A percentile compares a stretch with the other conserved stretches of the same genome.
phyloP scores from a whole-genome alignment of 2,888 invertebrate species.

The Caenorhabditis plicata region DNA sequence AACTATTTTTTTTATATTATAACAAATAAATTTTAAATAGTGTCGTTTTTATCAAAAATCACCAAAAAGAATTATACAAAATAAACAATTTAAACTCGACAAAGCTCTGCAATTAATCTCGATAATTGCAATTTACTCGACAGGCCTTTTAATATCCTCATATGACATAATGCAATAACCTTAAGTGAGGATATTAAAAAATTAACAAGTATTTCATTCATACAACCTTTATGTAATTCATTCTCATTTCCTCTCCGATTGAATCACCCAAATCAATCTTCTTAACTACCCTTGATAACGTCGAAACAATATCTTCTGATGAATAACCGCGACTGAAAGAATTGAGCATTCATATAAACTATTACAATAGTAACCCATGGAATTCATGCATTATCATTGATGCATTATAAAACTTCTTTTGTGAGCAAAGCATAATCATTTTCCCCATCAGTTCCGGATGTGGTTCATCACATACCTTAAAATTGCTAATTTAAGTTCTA shows the following conservation, averaged over 20 bases:
- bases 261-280: conserved; percentile 79
- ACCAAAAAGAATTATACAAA: neutral
- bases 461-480: conserved; percentile 91
- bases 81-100: conserved; percentile 66
- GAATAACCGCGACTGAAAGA: conserved; percentile 80
- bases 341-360: neutral
- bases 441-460: conserved; percentile 88
- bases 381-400: conserved; percentile 76
- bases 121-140: conserved; percentile 83
- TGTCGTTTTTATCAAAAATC: neutral
- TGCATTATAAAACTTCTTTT: conserved; percentile 71
- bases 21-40: neutral
- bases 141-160: conserved; percentile 86
- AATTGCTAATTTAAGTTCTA: neutral
- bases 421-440: conserved; percentile 83
- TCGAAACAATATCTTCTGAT: conserved; percentile 91
- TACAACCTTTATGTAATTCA: conserved; percentile 82
- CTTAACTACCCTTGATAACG: conserved; percentile 90
- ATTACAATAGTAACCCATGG: conserved; percentile 71
- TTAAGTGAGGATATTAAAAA: conserved; percentile 64
- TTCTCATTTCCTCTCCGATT: conserved; percentile 79
- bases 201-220: conserved; percentile 2
- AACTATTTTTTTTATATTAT: neutral
- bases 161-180: conserved; percentile 88
- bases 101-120: conserved; percentile 82